These are phyloP conservation scores for Dicrostonyx torquatus DNA, from an alignment of 2,797 vertebrate genomes.

Conservation along the genomic window DNA sequence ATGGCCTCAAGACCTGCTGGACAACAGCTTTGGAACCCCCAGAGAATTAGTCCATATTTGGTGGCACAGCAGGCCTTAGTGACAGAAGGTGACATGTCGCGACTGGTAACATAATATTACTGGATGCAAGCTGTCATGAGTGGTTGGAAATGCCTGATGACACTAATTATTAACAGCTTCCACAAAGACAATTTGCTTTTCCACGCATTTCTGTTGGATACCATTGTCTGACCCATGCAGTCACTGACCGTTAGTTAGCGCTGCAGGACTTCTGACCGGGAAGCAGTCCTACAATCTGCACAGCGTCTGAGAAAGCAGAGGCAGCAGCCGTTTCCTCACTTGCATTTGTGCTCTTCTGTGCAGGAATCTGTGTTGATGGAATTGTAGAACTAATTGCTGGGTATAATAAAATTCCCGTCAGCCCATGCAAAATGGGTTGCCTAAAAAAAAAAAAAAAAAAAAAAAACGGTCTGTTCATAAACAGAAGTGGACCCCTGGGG, in stretches of 20 bases:
- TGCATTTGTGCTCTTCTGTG: neutral
- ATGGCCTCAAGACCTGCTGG: neutral
- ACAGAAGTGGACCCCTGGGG: neutral
- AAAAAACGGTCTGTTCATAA: neutral
- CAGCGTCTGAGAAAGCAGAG: neutral
- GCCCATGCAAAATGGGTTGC: neutral
- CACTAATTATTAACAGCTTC: neutral
- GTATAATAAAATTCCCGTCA: constrained; percentile 6
- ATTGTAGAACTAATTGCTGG: constrained; percentile 1
- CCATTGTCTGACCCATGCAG: neutral
- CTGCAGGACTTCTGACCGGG: neutral
- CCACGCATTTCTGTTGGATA: neutral
- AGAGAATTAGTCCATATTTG: neutral
- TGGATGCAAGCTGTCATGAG: neutral
- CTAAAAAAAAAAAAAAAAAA: neutral
- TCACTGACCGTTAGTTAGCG: neutral
- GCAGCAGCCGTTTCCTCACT: neutral
- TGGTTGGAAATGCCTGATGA: neutral
- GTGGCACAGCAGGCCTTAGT: neutral
- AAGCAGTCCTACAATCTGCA: neutral
- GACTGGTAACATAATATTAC: neutral
- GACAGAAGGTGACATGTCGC: neutral
- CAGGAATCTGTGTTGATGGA: constrained; percentile 7
- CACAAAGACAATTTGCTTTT: neutral
- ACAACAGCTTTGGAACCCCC: too few species aligned